Evolutionary conservation across 2,113 vertebrate genomes (phyloP), one percentile per base, ranked within the genome.

Genomic region (Propithecus coquereli): DNA sequence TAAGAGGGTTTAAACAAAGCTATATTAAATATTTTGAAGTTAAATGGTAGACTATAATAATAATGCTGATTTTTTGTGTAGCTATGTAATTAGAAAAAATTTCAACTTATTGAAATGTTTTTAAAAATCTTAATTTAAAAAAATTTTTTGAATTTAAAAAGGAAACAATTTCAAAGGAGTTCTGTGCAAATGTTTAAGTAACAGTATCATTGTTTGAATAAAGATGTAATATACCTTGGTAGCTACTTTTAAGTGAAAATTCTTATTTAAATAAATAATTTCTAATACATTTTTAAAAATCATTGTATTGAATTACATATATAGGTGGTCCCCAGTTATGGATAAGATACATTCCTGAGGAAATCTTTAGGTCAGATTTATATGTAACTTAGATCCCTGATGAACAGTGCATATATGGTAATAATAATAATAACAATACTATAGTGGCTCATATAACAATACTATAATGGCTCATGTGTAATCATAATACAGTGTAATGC

Each of bases 271-370:
- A 50, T 85, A 47, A 79, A 70, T 66, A 68, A 91, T 79, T 80
- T 95, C 40, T 34, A 87, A 32, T 61, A 73, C 23, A 59, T 88
- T 89, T 50, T n/a, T 59, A 93, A 90, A 90, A 95, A 61, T 71
- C 59, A 76, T n/a, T 70, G 5, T 32, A 14, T 54, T 85, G 8
- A 73, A 88, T 92, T 86, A 50, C 1, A 50, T 50, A 18, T 84
- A 7, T 45, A 25, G 52, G 52, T 16, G 17, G 52, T 54, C 17
- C 52, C 52, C 52, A 54, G 52, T 54, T 6, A 54, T 18, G 17
- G 52, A 54, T 16, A 54, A 54, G 52, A 54, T 54, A 54, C 52
- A 54, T 54, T 54, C 52, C 52, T 54, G 52, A 54, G 52, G 18
- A 54, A 0, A 17, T 54, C 52, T 54, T 17, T 54, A 54, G 52